phyloP scores from a whole-genome alignment of 2,888 invertebrate species.

The Agonopterix heracliana region DNA sequence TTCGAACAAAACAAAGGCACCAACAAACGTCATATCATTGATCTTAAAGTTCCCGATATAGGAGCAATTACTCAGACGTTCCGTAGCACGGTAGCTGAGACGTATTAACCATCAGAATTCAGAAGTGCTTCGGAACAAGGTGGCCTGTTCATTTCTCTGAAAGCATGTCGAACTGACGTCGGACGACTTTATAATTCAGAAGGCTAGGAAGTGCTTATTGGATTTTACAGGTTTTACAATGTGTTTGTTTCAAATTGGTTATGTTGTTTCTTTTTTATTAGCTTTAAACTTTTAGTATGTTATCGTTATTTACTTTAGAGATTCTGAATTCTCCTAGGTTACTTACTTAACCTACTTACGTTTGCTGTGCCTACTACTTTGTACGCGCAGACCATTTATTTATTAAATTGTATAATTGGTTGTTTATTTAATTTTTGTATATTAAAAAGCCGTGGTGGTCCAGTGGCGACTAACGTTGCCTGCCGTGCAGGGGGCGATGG shows the following conservation, averaged over 20 bases:
- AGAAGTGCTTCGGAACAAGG: conserved; percentile 28
- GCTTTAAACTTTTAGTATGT: not conserved
- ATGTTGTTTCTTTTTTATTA: not conserved
- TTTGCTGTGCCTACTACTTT: too few relatives aligned
- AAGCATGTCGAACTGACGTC: conserved; percentile 44
- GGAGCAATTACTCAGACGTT: conserved; percentile 47
- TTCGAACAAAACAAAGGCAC: not conserved
- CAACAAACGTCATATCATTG: conserved; percentile 3
- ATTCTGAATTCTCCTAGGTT: too few relatives aligned
- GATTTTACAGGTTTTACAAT: conserved; percentile 18
- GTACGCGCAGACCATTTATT: too few relatives aligned
- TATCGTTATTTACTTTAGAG: too few relatives aligned
- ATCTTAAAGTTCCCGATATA: conserved; percentile 25
- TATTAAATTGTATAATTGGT: too few relatives aligned
- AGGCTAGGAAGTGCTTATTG: conserved; percentile 20
- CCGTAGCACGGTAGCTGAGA: conserved; percentile 19
- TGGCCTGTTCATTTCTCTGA: conserved; percentile 55
- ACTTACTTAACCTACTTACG: too few relatives aligned
- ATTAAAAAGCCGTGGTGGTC: too few relatives aligned
- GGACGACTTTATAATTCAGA: conserved; percentile 48
- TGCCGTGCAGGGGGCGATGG: too few relatives aligned
- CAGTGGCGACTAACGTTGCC: too few relatives aligned
- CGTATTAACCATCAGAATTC: conserved; percentile 35
- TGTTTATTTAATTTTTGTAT: too few relatives aligned
- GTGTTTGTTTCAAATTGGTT: not conserved